Conservation (phyloP, 2,797 vertebrate genomes). For the Manis crassicaudata region DNA sequence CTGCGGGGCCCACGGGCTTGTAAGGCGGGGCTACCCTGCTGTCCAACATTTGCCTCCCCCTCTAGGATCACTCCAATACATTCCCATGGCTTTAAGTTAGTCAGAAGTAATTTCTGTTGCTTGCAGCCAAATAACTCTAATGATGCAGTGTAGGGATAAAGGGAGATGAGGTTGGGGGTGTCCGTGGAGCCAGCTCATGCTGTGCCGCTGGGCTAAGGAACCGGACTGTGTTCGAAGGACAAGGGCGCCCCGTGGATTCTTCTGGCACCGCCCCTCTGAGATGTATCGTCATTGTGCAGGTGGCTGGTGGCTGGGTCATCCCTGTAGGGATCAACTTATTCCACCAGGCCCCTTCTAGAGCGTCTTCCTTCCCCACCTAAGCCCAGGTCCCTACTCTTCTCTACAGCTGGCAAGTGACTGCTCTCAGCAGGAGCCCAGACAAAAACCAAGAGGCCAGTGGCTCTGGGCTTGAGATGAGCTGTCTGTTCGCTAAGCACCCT, state of each 20-base stretch:
- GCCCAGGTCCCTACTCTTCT: background rate
- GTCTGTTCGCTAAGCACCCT: fast-evolving
- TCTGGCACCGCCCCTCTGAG: background rate
- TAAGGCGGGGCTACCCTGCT: too few species aligned
- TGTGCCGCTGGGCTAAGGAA: background rate
- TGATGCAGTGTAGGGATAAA: background rate
- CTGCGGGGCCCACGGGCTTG: background rate
- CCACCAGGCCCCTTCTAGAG: background rate
- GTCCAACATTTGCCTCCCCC: too few species aligned
- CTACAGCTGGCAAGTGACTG: fast-evolving
- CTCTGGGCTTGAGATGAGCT: background rate
- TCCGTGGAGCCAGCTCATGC: fast-evolving
- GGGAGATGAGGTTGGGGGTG: fast-evolving
- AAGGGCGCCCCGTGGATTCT: fast-evolving
- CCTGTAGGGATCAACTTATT: background rate
- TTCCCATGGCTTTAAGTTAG: background rate
- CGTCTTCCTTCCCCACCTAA: too few species aligned
- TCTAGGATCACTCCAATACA: background rate
- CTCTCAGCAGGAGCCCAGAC: background rate
- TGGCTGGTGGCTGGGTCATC: background rate
- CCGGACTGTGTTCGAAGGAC: background rate
- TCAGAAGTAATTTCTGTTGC: background rate
- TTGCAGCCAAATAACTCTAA: background rate
- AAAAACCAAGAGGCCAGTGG: fast-evolving
- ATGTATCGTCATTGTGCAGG: fast-evolving